These are phyloP conservation scores for Bradypus variegatus DNA, from an alignment of 2,797 vertebrate genomes.

Conservation along the genomic window DNA sequence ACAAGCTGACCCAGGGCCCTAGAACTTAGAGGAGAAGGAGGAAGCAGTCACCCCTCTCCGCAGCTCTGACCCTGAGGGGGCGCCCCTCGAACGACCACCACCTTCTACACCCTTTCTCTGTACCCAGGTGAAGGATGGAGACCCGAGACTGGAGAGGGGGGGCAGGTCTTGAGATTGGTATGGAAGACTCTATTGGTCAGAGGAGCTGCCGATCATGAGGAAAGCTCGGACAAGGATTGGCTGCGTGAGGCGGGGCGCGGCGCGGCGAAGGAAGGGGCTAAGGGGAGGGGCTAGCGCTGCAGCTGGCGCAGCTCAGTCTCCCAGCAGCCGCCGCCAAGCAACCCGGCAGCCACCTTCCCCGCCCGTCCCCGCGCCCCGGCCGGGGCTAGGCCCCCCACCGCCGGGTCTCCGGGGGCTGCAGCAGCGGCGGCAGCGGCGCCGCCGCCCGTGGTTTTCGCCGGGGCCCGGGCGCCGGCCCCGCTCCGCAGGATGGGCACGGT, in stretches of 20 bases:
- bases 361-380: slow-evolving; percentile 50
- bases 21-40: background rate
- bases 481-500: slow-evolving; percentile 89
- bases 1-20: slow-evolving; percentile 21
- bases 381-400: slow-evolving; percentile 66
- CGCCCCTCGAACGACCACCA: background rate
- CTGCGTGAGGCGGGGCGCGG: slow-evolving; percentile 50
- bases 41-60: background rate
- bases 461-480: slow-evolving; percentile 63
- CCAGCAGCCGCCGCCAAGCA: slow-evolving; percentile 33
- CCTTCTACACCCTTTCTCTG: background rate
- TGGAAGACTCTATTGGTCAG: slow-evolving; percentile 12
- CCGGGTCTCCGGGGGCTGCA: slow-evolving; percentile 68
- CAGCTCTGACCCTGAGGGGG: background rate
- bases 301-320: slow-evolving; percentile 66
- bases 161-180: slow-evolving; percentile 12
- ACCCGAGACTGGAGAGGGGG: background rate
- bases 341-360: slow-evolving; percentile 19
- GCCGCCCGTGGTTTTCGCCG: slow-evolving; percentile 56
- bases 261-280: slow-evolving; percentile 37
- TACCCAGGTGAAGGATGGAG: background rate
- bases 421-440: slow-evolving; percentile 58
- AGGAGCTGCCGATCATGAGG: slow-evolving; percentile 35
- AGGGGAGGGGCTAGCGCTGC: slow-evolving; percentile 68
- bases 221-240: slow-evolving; percentile 51